A percentile compares a stretch with the other conserved stretches of the same genome.
Conservation (phyloP, 2,113 vertebrate species). For the Lagopus leucura region DNA sequence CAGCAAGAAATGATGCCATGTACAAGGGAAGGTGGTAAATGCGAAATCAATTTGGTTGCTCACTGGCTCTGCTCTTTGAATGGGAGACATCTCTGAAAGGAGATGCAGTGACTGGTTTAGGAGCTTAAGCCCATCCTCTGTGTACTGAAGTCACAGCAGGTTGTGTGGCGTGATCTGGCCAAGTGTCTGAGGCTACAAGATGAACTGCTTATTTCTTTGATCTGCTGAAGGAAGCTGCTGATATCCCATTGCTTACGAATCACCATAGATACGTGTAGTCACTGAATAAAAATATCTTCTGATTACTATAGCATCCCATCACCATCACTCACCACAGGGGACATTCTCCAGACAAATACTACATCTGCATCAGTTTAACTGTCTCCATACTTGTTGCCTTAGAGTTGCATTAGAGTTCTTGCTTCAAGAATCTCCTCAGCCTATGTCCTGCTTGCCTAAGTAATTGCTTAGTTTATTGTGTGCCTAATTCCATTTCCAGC, state of each 20-base stretch:
- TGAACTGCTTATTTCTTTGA: background rate
- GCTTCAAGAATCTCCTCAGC: background rate
- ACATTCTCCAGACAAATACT: background rate
- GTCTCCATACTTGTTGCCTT: background rate
- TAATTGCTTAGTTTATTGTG: background rate
- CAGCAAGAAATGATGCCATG: background rate
- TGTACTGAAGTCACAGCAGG: background rate
- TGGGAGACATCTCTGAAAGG: background rate
- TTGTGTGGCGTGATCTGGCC: background rate
- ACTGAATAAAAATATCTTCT: background rate
- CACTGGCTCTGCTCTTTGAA: background rate
- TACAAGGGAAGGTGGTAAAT: background rate
- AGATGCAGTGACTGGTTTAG: background rate
- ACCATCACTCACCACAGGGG: background rate
- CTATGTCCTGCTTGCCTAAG: background rate
- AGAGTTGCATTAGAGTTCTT: background rate
- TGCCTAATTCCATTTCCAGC: background rate
- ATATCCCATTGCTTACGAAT: background rate
- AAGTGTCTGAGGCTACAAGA: background rate
- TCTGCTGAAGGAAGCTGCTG: background rate
- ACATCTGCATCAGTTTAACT: background rate
- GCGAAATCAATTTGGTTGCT: fast-evolving
- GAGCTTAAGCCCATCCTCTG: background rate
- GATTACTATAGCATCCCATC: background rate
- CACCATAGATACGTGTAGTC: background rate